A percentile compares a stretch with the other conserved stretches of the same genome.
These are phyloP conservation scores for Amblyornis subalaris DNA, from an alignment of 2,113 vertebrate species.

Conservation along the genomic window DNA sequence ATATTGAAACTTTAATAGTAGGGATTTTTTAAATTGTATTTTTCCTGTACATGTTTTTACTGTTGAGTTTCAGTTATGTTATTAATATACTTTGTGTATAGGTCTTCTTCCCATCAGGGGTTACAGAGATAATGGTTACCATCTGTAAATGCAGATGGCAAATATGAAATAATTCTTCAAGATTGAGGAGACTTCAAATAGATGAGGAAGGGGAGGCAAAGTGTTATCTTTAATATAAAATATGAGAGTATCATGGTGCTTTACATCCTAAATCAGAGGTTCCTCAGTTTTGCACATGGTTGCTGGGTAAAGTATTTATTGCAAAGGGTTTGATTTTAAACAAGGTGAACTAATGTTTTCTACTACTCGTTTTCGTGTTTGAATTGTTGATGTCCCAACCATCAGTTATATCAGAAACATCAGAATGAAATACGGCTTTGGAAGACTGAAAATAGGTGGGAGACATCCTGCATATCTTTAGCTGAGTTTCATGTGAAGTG, in stretches of 20 bases:
- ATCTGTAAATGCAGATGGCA: slow-evolving; percentile 8
- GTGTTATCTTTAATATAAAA: neutral
- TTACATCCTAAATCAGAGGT: neutral
- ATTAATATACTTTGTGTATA: neutral
- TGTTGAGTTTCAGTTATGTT: neutral
- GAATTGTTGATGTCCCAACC: neutral
- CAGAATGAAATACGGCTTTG: neutral
- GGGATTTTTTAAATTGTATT: neutral
- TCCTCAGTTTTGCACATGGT: neutral
- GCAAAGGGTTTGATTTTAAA: neutral
- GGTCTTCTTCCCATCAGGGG: neutral
- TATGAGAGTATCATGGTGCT: neutral
- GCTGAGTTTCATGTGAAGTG: neutral
- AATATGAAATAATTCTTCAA: neutral
- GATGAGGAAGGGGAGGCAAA: neutral
- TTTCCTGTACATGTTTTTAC: neutral
- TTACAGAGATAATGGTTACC: neutral
- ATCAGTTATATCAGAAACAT: neutral
- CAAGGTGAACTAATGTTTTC: neutral
- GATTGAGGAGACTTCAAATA: neutral
- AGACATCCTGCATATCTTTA: neutral
- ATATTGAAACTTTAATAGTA: neutral
- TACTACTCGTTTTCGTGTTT: neutral
- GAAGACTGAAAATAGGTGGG: neutral
- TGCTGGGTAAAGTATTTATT: neutral